Conservation (phyloP, 2,113 vertebrate genomes). For the Hassar affinis region DNA sequence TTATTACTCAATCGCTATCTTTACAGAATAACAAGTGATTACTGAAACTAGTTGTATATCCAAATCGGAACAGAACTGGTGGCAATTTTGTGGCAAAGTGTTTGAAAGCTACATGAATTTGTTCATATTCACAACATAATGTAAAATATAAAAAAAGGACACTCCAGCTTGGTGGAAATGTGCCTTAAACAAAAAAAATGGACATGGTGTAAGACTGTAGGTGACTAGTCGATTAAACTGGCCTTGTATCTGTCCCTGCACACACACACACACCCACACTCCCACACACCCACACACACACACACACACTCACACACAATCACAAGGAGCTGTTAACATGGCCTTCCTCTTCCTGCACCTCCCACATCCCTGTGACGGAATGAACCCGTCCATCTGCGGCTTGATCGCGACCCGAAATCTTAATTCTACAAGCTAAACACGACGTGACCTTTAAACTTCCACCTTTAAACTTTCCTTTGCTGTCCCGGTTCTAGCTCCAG, state of each 20-base stretch:
- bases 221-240: slow-evolving; percentile 5
- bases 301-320: slow-evolving; percentile 1
- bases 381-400: not conserved
- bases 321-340: slow-evolving; percentile 39
- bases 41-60: not conserved
- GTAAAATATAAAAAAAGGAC: not conserved
- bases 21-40: not conserved
- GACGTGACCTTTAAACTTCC: slow-evolving; percentile 18
- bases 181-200: not conserved
- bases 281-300: slow-evolving; percentile 5
- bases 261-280: not conserved
- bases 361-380: not conserved
- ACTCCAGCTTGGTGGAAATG: not conserved
- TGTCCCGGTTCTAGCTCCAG: slow-evolving; percentile 57
- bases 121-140: not conserved
- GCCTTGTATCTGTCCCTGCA: slow-evolving; percentile 13
- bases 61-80: not conserved
- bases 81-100: not conserved
- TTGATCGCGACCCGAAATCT: not conserved
- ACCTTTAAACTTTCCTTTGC: slow-evolving; percentile 3
- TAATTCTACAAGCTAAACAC: not conserved
- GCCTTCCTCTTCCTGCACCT: slow-evolving; percentile 20
- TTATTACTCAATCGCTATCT: not conserved
- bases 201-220: not conserved
- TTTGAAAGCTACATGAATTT: not conserved